Evolutionary conservation across 2,888 invertebrate genomes (phyloP), one percentile per base, ranked within the genome.

Genomic region (Hypena proboscidalis): DNA sequence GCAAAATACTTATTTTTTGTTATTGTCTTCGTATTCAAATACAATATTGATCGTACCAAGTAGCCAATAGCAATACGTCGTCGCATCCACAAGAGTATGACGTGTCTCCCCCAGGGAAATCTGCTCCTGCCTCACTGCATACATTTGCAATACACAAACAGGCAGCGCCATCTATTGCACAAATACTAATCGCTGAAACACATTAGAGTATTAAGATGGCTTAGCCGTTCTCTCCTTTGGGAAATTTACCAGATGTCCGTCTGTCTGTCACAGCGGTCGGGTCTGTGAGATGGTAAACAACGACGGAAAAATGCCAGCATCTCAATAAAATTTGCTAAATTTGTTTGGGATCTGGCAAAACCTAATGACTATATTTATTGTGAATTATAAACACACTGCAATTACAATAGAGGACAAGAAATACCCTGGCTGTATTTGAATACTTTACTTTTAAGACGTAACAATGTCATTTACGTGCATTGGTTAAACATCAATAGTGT

Each of bases 191-290:
- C 33, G 33, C 33, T 42, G 26, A 25, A 15, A 10, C 31, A 36
- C 31, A 30, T 42, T 31, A 36, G 31, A 14, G 15, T 29, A 37
- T 37, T 39, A 55, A 46, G 55, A 45, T 34, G n/a, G n/a, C n/a
- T n/a, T n/a, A n/a, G 35, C 34, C 9, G 23, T 10, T 8, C 14
- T 7, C 4, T 8, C 60, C 41, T 45, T 1, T 3, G 60, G 60
- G 58, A 60, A 59, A 59, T 59, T 40, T 56, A 1, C 26, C 25
- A 47, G 46, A 59, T 43, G 13, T 26, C 14, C n/a, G n/a, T 13
- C 26, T 15, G 54, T 27, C 34, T 25, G 41, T 51, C 42, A 42
- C 39, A 35, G 22, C 19, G 23, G 10, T 7, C 13, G 8, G 38
- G 10, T 11, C 17, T 20, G 7, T 20, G 23, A 31, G 4, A 21